A percentile compares a stretch with the other conserved stretches of the same genome.
Conservation (phyloP, 2,797 vertebrate species). For the Bradypodion ventrale region DNA sequence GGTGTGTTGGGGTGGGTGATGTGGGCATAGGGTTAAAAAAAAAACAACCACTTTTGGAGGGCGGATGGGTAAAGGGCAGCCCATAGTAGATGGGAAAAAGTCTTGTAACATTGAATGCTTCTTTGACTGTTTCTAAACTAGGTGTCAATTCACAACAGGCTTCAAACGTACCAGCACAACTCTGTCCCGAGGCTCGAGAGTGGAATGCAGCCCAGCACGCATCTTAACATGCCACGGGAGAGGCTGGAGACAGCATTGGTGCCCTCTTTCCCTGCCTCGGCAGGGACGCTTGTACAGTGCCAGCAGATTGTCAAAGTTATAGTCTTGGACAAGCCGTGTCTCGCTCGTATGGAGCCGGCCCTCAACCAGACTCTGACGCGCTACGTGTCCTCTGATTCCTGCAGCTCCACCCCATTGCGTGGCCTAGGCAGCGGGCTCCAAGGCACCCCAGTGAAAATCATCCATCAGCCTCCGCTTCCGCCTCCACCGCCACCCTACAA, state of each 20-base stretch:
- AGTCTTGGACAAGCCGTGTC: conserved; percentile 93
- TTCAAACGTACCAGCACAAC: conserved; percentile 98
- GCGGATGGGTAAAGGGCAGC: conserved; percentile 69
- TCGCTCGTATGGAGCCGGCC: conserved; percentile 94
- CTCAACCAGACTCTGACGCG: conserved; percentile 94
- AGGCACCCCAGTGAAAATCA: conserved; percentile 78
- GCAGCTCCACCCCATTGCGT: conserved; percentile 86
- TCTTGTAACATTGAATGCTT: conserved; percentile 98
- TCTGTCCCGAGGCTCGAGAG: conserved; percentile 87
- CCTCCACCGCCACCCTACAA: conserved; percentile 97
- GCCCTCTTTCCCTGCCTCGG: conserved; percentile 80
- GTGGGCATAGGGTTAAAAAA: no score
- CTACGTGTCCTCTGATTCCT: conserved; percentile 86
- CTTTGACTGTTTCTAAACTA: conserved; percentile 99
- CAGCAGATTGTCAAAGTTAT: conserved; percentile 99
- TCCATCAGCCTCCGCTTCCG: conserved; percentile 91
- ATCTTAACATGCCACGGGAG: conserved; percentile 84
- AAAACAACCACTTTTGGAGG: neutral
- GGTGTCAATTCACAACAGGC: conserved; percentile 99
- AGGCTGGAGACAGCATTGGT: conserved; percentile 81
- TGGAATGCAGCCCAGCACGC: conserved; percentile 80
- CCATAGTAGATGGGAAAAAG: conserved; percentile 84
- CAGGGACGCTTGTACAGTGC: conserved; percentile 96
- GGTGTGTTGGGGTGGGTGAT: conserved; percentile 49
- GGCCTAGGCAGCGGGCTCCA: conserved; percentile 78